Percentiles rank a stretch among this genome's conserved stretches.
Evolutionary conservation across 2,113 vertebrate species (phyloP).

Genomic region (Odocoileus virginianus): DNA sequence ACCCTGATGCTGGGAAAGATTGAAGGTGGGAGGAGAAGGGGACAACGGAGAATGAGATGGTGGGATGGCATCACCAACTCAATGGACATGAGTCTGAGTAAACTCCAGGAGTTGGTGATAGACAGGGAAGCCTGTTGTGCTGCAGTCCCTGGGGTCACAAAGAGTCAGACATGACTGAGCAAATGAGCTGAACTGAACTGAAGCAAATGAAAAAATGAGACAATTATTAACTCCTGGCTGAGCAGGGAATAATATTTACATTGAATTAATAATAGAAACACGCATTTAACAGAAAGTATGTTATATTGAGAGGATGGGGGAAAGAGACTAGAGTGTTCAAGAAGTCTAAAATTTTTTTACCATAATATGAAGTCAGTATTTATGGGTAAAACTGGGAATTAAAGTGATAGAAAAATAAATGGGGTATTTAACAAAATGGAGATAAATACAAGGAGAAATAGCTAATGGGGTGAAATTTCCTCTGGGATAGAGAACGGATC

Average conservation of each 20-base stretch:
- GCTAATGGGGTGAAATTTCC: not conserved
- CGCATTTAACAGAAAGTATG: not conserved
- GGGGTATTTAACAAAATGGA: not conserved
- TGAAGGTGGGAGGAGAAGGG: not conserved
- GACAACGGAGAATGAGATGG: not conserved
- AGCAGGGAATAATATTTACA: not conserved
- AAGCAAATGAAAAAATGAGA: not conserved
- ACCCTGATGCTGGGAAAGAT: not conserved
- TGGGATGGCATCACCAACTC: not conserved
- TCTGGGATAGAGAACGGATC: not conserved
- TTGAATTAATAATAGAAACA: not conserved
- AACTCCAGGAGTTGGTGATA: not conserved
- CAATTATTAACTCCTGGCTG: not conserved
- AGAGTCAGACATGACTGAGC: not conserved
- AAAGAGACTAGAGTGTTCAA: not conserved
- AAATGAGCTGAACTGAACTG: not conserved
- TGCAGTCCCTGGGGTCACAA: not conserved
- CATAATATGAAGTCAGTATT: not conserved
- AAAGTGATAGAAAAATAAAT: not conserved
- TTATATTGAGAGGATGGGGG: not conserved
- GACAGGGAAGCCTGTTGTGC: not conserved
- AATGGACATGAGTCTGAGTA: not conserved
- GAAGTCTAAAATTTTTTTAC: not conserved
- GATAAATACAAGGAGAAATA: not conserved
- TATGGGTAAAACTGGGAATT: not conserved